Evolutionary conservation across 37 sponge, comb jelly and placozoan species (phyloP).

Genomic region (Mnemiopsis leidyi): DNA sequence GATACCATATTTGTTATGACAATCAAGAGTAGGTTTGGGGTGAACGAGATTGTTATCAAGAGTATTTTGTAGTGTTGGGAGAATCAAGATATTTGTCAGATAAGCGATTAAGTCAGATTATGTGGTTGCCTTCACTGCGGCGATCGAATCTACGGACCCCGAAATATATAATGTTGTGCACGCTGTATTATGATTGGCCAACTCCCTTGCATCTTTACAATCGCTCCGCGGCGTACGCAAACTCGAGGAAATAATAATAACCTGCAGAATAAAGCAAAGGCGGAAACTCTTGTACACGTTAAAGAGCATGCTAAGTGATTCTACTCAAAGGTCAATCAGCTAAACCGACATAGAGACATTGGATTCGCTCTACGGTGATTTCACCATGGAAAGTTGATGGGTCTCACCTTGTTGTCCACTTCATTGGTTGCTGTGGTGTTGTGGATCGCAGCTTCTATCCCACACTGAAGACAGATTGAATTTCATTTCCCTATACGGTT

Average conservation of each 20-base stretch:
- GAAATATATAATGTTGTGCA: neutral
- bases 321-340: neutral
- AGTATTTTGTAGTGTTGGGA: neutral
- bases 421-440: neutral
- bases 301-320: neutral
- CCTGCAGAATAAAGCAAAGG: too few relatives aligned
- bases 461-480: neutral
- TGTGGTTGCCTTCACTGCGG: too few relatives aligned
- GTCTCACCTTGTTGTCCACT: neutral
- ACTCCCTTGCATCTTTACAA: neutral
- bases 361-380: too few relatives aligned
- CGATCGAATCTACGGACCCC: neutral
- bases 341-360: too few relatives aligned
- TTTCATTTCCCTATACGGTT: neutral
- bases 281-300: neutral
- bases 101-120: too few relatives aligned
- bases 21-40: neutral
- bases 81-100: neutral
- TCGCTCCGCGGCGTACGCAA: neutral
- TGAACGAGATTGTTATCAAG: neutral
- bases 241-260: neutral
- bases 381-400: too few relatives aligned
- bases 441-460: slow-evolving; percentile 55
- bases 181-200: neutral
- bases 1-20: neutral